phyloP scores from a whole-genome alignment of 2,888 invertebrate species.

The Melitaea athalia region DNA sequence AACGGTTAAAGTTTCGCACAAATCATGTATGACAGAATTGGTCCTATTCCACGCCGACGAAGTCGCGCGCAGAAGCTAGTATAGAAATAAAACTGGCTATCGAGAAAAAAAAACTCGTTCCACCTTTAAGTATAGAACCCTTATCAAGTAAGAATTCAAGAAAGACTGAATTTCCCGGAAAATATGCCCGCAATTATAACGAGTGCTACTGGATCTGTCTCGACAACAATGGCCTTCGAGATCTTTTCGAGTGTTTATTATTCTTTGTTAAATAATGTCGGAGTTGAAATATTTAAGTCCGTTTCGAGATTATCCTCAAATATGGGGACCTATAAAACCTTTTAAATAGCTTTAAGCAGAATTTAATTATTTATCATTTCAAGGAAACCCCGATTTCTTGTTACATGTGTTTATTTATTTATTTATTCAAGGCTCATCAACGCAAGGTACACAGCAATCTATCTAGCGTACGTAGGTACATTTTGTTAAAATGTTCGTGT shows the following conservation, averaged over 20 bases:
- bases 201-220: slow-evolving; percentile 21
- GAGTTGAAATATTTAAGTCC: slow-evolving; percentile 1
- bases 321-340: not conserved
- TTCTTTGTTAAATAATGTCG: slow-evolving; percentile 7
- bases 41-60: too few species aligned
- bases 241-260: slow-evolving; percentile 10
- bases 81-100: not conserved
- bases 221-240: slow-evolving; percentile 13
- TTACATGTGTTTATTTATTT: too few species aligned
- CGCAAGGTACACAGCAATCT: too few species aligned
- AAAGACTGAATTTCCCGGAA: slow-evolving; percentile 8
- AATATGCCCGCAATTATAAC: slow-evolving; percentile 30
- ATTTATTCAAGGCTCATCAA: too few species aligned
- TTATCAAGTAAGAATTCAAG: slow-evolving; percentile 9
- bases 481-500: too few species aligned
- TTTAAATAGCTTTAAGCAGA: too few species aligned
- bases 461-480: too few species aligned
- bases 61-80: too few species aligned
- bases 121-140: slow-evolving; percentile 3
- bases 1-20: too few species aligned
- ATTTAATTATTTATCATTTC: too few species aligned
- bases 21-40: too few species aligned
- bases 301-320: not conserved
- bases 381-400: too few species aligned
- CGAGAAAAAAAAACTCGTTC: not conserved